Base-by-base conservation (phyloP, 2,113 vertebrate genomes). In the Xiphorhynchus elegans region DNA sequence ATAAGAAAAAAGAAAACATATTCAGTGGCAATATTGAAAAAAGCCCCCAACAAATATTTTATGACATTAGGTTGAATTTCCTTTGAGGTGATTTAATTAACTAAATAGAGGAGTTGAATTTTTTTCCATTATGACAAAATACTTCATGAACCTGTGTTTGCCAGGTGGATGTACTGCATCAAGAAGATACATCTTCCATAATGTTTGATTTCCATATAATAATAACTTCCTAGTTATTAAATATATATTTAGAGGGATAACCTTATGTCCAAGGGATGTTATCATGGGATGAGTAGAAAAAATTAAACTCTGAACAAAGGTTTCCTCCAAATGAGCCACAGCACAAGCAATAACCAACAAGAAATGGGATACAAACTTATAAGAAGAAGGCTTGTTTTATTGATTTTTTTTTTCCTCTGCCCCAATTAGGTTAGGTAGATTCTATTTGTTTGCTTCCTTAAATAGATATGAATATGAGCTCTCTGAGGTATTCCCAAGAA, bases 401-500 rank as follows among this genome's bases (percentile, higher is more conserved):
- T 97, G 93, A 97, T 97, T 97, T 95, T 95, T 93, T 93, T 37
- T 93, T 93, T 93, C 68, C 47, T 74, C 46, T 84, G 25, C 46
- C 62, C 58, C 88, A 95, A 93, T 97, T 97, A 96, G 5, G 42
- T 97, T 95, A 97, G 90, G 92, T 90, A 95, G 78, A 93, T 95
- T 96, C 89, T 93, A 73, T 96, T 97, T 59, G 94, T 97, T 88
- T 92, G 23, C 84, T 94, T 6, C 6, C 80, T 95, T 96, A 97
- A 97, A 86, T 78, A 88, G 94, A 97, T 97, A 95, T 93, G 94
- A 96, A 96, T 97, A 94, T 96, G 63, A 97, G 94, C 33, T 95
- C 92, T 94, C 95, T 94, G 84, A 84, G 94, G 95, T 90, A 95
- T 97, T 96, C 73, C 80, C 92, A 97, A 97, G 77, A 85, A 95